phyloP scores from a whole-genome alignment of 2,888 invertebrate species.

The Aromia moschata region DNA sequence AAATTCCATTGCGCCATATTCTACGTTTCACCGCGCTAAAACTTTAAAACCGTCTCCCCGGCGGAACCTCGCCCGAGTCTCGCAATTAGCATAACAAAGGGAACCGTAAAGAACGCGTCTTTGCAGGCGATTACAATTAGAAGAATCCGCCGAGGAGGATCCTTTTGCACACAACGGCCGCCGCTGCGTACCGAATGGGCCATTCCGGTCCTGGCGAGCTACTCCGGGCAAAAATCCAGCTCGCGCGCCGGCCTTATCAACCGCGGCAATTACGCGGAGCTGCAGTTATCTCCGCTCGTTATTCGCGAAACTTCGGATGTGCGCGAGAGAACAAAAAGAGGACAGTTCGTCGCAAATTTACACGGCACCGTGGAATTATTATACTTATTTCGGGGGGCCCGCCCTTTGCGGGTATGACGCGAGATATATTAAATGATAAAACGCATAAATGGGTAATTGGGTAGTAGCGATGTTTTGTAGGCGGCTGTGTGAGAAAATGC shows the following conservation, averaged over 20 bases:
- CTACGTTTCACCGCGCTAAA: too few relatives aligned
- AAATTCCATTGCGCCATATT: too few relatives aligned
- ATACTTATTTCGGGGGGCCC: not conserved
- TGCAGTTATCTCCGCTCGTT: slow-evolving; percentile 12
- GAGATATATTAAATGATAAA: not conserved
- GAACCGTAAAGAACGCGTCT: not conserved
- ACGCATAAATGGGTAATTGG: too few relatives aligned
- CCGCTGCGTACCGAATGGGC: not conserved
- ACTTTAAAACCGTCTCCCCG: too few relatives aligned
- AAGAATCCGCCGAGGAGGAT: too few relatives aligned
- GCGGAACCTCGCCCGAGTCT: too few relatives aligned
- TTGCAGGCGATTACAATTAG: not conserved
- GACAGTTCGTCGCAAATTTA: too few relatives aligned
- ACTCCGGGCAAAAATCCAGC: not conserved
- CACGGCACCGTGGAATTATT: not conserved
- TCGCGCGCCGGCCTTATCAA: slow-evolving; percentile 19
- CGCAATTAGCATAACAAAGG: too few relatives aligned
- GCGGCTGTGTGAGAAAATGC: not conserved
- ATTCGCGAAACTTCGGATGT: not conserved
- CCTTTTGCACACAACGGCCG: not conserved
- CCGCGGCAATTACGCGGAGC: slow-evolving; percentile 15
- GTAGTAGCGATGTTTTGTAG: too few relatives aligned
- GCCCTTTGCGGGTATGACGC: not conserved
- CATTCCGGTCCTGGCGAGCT: not conserved
- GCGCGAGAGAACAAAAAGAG: not conserved